These are phyloP conservation scores for Meloidogyne hapla DNA, from an alignment of 1,140 invertebrate species.

Conservation along the genomic window DNA sequence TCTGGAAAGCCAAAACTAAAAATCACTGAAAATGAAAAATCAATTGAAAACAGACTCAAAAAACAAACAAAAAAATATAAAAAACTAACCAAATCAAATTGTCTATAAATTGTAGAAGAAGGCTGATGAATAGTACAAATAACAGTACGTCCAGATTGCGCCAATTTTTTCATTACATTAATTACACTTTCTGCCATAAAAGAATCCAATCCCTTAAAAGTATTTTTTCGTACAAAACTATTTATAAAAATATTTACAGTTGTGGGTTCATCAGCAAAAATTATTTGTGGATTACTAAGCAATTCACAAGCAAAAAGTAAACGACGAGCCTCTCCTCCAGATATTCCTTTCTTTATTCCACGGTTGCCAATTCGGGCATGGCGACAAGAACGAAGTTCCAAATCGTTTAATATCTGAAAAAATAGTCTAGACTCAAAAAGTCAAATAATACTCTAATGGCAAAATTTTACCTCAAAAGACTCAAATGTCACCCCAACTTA, in stretches of 20 bases:
- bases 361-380: constrained; percentile 57
- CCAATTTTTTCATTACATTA: constrained; percentile 71
- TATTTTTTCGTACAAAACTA: no score
- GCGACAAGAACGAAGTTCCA: constrained; percentile 60
- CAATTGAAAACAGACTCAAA: neutral
- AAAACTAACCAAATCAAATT: constrained; percentile 70
- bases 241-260: constrained; percentile 66
- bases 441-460: neutral
- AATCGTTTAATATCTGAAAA: constrained; percentile 56
- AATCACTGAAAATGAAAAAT: neutral
- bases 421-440: neutral
- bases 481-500: constrained; percentile 31
- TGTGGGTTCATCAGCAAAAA: constrained; percentile 81
- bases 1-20: neutral
- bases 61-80: neutral
- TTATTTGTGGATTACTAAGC: constrained; percentile 74
- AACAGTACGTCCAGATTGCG: constrained; percentile 74
- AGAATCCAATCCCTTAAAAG: constrained; percentile 72
- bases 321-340: constrained; percentile 67
- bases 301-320: constrained; percentile 68
- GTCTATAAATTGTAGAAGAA: constrained; percentile 77
- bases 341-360: constrained; percentile 48
- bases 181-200: constrained; percentile 76
- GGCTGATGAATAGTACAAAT: constrained; percentile 84
- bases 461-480: neutral